Base-by-base conservation (phyloP, 2,888 invertebrate species). In the Idaea aversata region DNA sequence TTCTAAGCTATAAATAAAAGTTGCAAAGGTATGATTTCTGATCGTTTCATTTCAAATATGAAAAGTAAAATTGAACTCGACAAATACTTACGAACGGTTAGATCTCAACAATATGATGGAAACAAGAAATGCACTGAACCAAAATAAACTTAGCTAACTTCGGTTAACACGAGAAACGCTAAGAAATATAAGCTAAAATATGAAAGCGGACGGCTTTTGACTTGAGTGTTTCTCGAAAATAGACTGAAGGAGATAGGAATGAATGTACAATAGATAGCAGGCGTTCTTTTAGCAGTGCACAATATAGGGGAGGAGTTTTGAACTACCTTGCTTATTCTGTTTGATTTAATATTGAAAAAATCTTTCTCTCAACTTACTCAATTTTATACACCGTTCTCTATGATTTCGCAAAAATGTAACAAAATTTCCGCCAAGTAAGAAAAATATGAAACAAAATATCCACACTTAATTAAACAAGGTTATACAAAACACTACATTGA, bases 101-200 rank as follows among this genome's bases (percentile, higher is more conserved):
- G 76, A 77, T 80, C 79, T 83, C 82, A 84, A 86, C 85, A 85
- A 84, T 86, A 87, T 88, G 87, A 87, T 86, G 84, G 85, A 88
- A 87, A 89, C 84, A 87, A 85, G 85, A 84, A 87, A 79, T 83
- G 85, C 81, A 81, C 78, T 77, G 81, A 84, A 85, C 86, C 76
- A 82, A 88, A 90, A 90, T 88, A 88, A 86, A 88, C 84, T 82
- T 75, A 75, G 77, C 80, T 74, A 82, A 81, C 82, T 82, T 81
- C 75, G 72, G 81, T 80, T 81, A 83, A 83, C 81, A 80, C 75
- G 72, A 74, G 77, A 71, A 81, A 77, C 77, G 79, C 76, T 80
- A 79, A 73, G 80, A 83, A 86, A 84, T 83, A 79, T 81, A 84
- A 79, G 72, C 75, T 79, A 73, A 80, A 79, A 78, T 80, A 77